Base-by-base conservation (phyloP, 2,797 vertebrate genomes). In the Heteromormyrus szaboi region DNA sequence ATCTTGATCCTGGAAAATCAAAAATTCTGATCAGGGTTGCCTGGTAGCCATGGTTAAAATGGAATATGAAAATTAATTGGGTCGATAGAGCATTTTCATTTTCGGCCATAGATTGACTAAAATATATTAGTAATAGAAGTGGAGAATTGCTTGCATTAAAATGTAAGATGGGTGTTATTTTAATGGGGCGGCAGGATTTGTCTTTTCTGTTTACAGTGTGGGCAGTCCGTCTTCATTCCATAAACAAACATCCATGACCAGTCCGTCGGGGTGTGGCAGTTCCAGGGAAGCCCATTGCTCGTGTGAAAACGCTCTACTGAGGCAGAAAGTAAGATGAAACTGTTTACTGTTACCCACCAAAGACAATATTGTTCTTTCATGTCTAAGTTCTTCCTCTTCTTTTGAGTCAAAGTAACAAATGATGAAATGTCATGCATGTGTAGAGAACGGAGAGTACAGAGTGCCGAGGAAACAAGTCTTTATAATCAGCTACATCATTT, bases 321-420 rank as follows among this genome's bases (percentile, higher is more conserved):
- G 22, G 41, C 22, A 22, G 19, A 25, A 46, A 46, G 41, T 87
- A 46, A 22, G 86, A 44, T 4, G 37, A 46, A 37, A 88, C 59
- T 50, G 46, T 76, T 72, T 72, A 88, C 62, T 88, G 14, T 68
- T 50, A 51, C 87, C 8, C 85, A 33, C 29, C 29, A 87, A 87
- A 87, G 54, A 87, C 85, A 87, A 87, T 44, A 87, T 87, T 87
- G 85, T 59, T 25, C 14, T 50, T 86, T n/a, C 33, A 17, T 33
- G 65, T 72, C 12, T 14, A 33, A 22, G 46, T 51, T 46, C 12
- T 12, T 50, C 54, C 19, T 59, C n/a, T 59, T 59, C 54, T 59
- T 59, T 59, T 59, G n/a, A 44, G 59, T 68, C 33, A 33, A 62
- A 19, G 19, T 29, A 4, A 46, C 19, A 22, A 51, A 51, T 51